Conservation (phyloP, 2,113 vertebrate genomes). For the Tenebrosternarchus preto region DNA sequence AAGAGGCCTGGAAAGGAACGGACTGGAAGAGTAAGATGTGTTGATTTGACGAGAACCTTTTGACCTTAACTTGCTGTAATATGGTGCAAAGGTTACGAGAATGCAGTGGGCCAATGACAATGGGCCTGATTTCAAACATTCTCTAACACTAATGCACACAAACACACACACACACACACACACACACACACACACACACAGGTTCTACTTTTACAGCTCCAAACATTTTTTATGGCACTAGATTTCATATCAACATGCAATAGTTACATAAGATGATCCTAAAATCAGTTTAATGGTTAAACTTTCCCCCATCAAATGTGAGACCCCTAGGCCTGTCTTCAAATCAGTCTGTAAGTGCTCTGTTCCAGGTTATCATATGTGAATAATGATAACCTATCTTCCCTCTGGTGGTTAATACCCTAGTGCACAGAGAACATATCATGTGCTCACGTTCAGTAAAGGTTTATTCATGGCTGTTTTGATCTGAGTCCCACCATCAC, state of each 20-base stretch:
- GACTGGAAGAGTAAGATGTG: slow-evolving; percentile 37
- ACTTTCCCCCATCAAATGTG: not conserved
- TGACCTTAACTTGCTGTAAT: slow-evolving; percentile 28
- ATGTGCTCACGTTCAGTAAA: slow-evolving; percentile 5
- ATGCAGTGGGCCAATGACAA: slow-evolving; percentile 23
- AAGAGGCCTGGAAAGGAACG: slow-evolving; percentile 38
- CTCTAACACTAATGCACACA: slow-evolving; percentile 15
- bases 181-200: slow-evolving; percentile 5
- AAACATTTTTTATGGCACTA: not conserved
- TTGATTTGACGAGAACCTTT: slow-evolving; percentile 37
- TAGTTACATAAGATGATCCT: not conserved
- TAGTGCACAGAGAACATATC: slow-evolving; percentile 22
- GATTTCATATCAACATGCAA: not conserved
- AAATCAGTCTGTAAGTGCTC: too few relatives aligned
- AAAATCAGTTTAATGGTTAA: slow-evolving; percentile 6
- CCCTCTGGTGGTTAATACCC: slow-evolving; percentile 23
- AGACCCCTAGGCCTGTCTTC: too few relatives aligned
- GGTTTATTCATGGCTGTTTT: slow-evolving; percentile 22
- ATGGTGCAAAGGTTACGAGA: slow-evolving; percentile 9
- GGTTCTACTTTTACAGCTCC: not conserved
- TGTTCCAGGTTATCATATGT: too few relatives aligned
- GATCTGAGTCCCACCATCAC: not conserved
- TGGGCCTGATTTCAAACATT: slow-evolving; percentile 32
- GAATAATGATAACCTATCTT: too few relatives aligned
- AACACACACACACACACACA: not conserved